phyloP scores from a whole-genome alignment of 2,113 vertebrate genomes.

The Crotalus viridis region DNA sequence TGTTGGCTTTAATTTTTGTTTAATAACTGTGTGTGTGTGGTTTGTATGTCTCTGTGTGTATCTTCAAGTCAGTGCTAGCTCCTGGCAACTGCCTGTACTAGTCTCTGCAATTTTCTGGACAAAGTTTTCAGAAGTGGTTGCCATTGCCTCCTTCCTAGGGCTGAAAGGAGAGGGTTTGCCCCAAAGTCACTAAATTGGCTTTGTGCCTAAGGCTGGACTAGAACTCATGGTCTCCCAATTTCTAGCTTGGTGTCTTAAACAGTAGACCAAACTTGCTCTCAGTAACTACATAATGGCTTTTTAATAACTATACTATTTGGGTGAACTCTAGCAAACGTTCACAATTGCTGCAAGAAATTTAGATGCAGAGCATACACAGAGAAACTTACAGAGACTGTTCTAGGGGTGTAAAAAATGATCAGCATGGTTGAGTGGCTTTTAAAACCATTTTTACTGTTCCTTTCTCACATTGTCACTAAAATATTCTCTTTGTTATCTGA shows the following conservation, averaged over 20 bases:
- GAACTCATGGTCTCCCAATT: background rate
- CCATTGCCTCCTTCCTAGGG: background rate
- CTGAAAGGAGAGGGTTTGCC: background rate
- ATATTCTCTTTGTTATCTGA: constrained; percentile 86
- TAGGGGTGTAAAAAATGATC: constrained; percentile 47
- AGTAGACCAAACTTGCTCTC: background rate
- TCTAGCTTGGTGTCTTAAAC: background rate
- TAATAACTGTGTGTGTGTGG: background rate
- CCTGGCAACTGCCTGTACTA: background rate
- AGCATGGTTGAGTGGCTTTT: constrained; percentile 79
- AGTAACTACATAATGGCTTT: constrained; percentile 16
- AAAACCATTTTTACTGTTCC: constrained; percentile 82
- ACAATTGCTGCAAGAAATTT: constrained; percentile 45
- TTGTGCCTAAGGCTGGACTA: background rate
- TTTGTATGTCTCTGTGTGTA: background rate
- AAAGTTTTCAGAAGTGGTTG: background rate
- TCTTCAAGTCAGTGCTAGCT: background rate
- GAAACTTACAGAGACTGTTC: constrained; percentile 35
- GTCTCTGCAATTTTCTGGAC: background rate
- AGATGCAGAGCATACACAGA: constrained; percentile 45
- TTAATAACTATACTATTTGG: constrained; percentile 45
- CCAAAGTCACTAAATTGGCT: background rate
- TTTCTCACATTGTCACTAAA: constrained; percentile 97
- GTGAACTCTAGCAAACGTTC: constrained; percentile 45
- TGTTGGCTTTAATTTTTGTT: constrained; percentile 36